Conservation (phyloP, 2,113 vertebrate genomes). For the Hemiscyllium ocellatum region DNA sequence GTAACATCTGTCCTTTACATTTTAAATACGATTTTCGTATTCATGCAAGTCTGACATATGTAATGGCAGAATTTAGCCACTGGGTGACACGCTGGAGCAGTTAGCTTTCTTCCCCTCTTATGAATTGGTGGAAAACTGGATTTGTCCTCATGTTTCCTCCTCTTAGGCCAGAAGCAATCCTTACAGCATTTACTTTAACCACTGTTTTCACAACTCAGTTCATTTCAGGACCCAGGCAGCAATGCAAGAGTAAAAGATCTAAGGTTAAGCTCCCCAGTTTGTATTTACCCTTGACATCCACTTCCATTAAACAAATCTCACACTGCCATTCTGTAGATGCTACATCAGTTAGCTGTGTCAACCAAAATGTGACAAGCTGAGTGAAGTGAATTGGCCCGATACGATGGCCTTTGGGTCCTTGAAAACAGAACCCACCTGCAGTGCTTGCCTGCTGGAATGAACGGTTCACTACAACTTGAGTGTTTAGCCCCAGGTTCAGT, state of each 20-base stretch:
- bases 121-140: not conserved
- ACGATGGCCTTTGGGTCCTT: not conserved
- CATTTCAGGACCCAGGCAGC: not conserved
- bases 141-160: not conserved
- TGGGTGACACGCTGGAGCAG: not conserved
- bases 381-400: not conserved
- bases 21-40: not conserved
- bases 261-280: not conserved
- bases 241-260: not conserved
- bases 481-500: not conserved
- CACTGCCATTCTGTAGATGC: not conserved
- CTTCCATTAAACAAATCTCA: not conserved
- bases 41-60: not conserved
- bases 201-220: not conserved
- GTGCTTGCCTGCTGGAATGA: not conserved
- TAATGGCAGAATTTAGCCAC: not conserved
- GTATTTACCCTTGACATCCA: not conserved
- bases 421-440: not conserved
- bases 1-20: not conserved
- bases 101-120: not conserved
- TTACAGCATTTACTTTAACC: not conserved
- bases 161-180: not conserved
- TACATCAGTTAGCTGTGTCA: not conserved
- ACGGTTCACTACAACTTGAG: not conserved
- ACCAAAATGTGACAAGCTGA: not conserved